A percentile compares a stretch with the other conserved stretches of the same genome.
Evolutionary conservation across 2,113 vertebrate species (phyloP).

Genomic region (Neolamprologus tretocephalus): DNA sequence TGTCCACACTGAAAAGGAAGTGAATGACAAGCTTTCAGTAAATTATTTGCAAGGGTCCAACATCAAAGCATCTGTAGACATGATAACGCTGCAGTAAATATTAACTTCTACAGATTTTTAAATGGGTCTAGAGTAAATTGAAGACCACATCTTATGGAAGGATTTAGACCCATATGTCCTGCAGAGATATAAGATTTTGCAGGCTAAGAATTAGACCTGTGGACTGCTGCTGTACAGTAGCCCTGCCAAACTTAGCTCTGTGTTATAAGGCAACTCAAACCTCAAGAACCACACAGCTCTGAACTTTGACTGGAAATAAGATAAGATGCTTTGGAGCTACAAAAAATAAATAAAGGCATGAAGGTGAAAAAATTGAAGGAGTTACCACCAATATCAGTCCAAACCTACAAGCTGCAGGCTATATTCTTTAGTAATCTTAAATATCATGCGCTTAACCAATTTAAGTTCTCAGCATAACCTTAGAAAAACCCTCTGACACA

Average conservation of each 20-base stretch:
- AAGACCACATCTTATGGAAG: neutral
- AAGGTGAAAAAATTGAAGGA: neutral
- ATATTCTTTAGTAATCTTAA: neutral
- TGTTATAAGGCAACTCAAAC: neutral
- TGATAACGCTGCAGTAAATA: neutral
- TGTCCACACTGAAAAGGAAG: neutral
- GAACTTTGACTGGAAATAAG: neutral
- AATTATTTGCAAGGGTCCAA: neutral
- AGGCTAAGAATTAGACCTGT: neutral
- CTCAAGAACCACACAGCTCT: accelerated
- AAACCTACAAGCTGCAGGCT: neutral
- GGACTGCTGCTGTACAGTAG: neutral
- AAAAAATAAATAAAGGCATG: neutral
- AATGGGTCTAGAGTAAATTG: neutral
- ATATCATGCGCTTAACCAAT: neutral
- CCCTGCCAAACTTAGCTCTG: neutral
- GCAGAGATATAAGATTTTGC: neutral
- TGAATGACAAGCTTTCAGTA: neutral
- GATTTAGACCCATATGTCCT: neutral
- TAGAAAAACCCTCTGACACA: neutral
- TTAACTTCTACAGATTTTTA: neutral
- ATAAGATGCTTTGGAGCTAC: neutral
- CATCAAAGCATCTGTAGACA: neutral
- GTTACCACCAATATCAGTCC: neutral
- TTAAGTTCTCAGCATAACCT: neutral